Evolutionary conservation across 2,888 invertebrate species (phyloP), one percentile per base, ranked within the genome.

Genomic region (Priocnemis perturbator): DNA sequence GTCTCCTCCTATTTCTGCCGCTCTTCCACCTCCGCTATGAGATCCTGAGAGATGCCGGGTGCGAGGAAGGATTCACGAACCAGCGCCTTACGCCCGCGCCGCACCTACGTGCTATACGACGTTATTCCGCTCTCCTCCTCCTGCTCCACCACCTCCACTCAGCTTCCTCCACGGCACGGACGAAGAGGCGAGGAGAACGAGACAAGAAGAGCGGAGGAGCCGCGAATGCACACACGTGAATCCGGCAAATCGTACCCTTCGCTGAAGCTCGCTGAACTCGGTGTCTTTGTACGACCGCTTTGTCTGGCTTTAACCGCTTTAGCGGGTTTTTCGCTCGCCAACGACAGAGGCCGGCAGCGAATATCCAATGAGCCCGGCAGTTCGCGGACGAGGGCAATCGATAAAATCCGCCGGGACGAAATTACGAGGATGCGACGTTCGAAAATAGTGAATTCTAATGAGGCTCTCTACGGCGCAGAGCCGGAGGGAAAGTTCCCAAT

Each of bases 241-340:
- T 61, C 59, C 69, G 48, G 61, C 71, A 61, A 71, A 71, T 71
- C 69, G 64, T 69, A 71, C 48, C n/a, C 63, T n/a, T 44, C 56
- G 19, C 52, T 14, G 45, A 11, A 21, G 45, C 44, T 47, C 19
- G 37, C n/a, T 23, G 37, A 17, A 23, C 23, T 3, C 47, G 48
- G 20, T 53, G 52, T 45, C 63, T 70, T 69, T 67, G 45, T 56
- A 63, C 58, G 20, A 15, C n/a, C 20, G 45, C 59, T 59, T 67
- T 62, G 53, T 63, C 52, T 50, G 67, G 63, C 67, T 67, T 60
- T 70, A 63, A 44, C 19, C 60, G 63, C 67, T 62, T 66, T 67
- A 67, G 62, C 58, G 62, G 37, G 21, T 57, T 55, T 66, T 60
- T 37, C 60, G 37, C 37, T 37, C 37, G 1, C 11, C 11, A 37